Percentiles rank a stretch among this genome's conserved stretches.
Conservation (phyloP, 2,113 vertebrate species). For the Chamaea fasciata region DNA sequence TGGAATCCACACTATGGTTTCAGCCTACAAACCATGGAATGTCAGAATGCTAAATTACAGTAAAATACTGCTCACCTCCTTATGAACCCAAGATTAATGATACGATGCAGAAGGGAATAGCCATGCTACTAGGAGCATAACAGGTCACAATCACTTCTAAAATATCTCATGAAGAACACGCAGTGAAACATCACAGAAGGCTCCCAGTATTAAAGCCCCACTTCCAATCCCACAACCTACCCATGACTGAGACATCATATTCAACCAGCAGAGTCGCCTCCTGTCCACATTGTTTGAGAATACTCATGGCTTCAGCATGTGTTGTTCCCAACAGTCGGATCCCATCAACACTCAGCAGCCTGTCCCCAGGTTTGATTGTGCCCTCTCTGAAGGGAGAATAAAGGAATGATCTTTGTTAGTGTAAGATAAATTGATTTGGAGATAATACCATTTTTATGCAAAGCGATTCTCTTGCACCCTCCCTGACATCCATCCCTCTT, state of each 20-base stretch:
- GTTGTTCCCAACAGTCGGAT: conserved; percentile 92
- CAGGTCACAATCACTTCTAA: neutral
- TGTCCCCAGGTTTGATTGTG: conserved; percentile 92
- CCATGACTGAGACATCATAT: conserved; percentile 96
- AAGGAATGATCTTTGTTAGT: conserved; percentile 54
- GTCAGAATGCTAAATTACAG: conserved; percentile 27
- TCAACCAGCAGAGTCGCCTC: conserved; percentile 93
- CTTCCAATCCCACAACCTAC: conserved; percentile 64
- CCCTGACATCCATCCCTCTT: conserved; percentile 5
- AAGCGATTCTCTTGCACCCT: neutral
- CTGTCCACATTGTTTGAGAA: conserved; percentile 96
- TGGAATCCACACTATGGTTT: conserved; percentile 15
- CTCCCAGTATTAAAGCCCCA: neutral
- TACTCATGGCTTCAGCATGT: conserved; percentile 93
- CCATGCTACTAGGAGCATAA: neutral
- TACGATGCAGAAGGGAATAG: neutral
- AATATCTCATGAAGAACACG: conserved; percentile 14
- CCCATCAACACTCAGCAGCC: conserved; percentile 93
- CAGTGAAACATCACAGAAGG: neutral
- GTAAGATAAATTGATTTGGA: conserved; percentile 4
- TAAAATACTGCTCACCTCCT: conserved; percentile 55
- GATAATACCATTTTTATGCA: conserved; percentile 25
- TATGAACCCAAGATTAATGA: conserved; percentile 64
- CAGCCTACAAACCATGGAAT: conserved; percentile 29
- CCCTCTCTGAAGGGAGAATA: conserved; percentile 83